A percentile compares a stretch with the other conserved stretches of the same genome.
phyloP scores from a whole-genome alignment of 1,140 invertebrate species.

The Calosoma granatense region DNA sequence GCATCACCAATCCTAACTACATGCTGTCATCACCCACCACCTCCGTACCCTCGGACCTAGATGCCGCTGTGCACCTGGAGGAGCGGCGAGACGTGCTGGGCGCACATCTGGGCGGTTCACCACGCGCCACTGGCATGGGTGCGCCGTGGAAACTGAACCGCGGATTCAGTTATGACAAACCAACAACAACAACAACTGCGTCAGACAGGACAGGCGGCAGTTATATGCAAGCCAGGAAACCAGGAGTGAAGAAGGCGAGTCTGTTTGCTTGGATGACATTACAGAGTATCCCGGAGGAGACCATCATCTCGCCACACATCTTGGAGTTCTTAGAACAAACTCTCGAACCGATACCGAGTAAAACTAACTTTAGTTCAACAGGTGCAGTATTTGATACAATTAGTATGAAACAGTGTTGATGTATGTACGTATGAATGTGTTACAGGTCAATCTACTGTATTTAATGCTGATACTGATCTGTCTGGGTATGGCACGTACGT shows the following conservation, averaged over 20 bases:
- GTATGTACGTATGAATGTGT: no score
- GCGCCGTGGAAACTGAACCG: background rate
- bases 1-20: background rate
- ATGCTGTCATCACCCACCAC: background rate
- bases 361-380: constrained; percentile 33
- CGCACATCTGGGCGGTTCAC: background rate
- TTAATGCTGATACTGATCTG: constrained; percentile 31
- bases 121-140: background rate
- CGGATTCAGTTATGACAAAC: background rate
- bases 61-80: background rate
- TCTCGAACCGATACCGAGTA: constrained; percentile 81
- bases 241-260: constrained; percentile 78
- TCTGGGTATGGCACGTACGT: constrained; percentile 64
- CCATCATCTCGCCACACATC: constrained; percentile 89
- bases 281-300: constrained; percentile 92
- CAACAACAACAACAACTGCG: background rate
- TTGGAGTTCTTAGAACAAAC: constrained; percentile 92
- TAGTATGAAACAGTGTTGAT: no score
- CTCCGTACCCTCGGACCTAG: background rate
- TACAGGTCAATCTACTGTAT: constrained; percentile 19
- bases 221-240: constrained; percentile 38
- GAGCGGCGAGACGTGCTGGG: background rate
- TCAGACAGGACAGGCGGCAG: constrained; percentile 2
- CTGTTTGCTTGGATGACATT: constrained; percentile 93
- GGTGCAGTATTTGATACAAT: no score